These are phyloP conservation scores for Cisticola juncidis DNA, from an alignment of 2,113 vertebrate species.

Conservation along the genomic window DNA sequence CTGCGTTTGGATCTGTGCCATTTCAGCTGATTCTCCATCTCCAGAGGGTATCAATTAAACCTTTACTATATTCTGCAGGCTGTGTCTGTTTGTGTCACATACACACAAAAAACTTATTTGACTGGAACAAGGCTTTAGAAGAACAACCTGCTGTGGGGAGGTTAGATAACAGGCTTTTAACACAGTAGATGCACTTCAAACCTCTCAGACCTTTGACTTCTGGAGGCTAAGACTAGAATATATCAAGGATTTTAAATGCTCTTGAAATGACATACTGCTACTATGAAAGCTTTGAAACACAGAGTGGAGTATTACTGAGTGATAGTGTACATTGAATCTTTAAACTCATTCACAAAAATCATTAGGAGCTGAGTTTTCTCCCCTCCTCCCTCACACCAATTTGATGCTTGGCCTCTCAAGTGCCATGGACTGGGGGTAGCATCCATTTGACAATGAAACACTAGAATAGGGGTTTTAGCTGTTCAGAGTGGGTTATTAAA, in stretches of 20 bases:
- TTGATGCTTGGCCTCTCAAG: not conserved
- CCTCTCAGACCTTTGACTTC: conserved; percentile 61
- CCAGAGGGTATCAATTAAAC: conserved; percentile 67
- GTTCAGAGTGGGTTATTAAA: not conserved
- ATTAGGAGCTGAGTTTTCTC: not conserved
- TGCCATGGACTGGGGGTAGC: not conserved
- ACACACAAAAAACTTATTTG: conserved; percentile 57
- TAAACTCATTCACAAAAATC: conserved; percentile 14
- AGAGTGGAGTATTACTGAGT: not conserved
- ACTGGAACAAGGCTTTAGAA: conserved; percentile 59
- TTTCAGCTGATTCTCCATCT: conserved; percentile 56
- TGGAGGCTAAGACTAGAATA: conserved; percentile 45
- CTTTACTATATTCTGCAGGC: conserved; percentile 35
- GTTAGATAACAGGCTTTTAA: conserved; percentile 66
- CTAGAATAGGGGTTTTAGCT: not conserved
- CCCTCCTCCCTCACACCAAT: not conserved
- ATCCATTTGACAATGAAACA: not conserved
- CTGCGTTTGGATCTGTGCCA: conserved; percentile 49
- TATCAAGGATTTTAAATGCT: conserved; percentile 55
- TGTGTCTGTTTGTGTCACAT: conserved; percentile 47
- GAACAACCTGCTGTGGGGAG: conserved; percentile 45
- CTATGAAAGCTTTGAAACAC: not conserved
- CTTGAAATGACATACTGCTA: conserved; percentile 33
- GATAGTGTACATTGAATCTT: not conserved
- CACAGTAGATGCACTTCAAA: conserved; percentile 60